Percentiles rank a stretch among this genome's conserved stretches.
Conservation (phyloP, 2,113 vertebrate species). For the Phyllostomus discolor region DNA sequence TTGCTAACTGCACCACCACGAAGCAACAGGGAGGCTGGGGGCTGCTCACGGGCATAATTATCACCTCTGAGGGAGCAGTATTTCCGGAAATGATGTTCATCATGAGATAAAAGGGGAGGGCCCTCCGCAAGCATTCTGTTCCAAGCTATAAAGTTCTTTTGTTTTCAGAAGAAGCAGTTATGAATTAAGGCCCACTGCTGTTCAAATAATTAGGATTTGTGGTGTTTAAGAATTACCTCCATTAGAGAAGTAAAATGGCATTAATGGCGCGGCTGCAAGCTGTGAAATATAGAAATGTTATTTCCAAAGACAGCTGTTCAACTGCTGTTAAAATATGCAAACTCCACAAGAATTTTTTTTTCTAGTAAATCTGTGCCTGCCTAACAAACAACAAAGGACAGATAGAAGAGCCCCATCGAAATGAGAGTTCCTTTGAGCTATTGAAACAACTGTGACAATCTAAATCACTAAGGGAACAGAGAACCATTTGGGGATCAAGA, state of each 20-base stretch:
- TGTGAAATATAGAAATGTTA: constrained; percentile 72
- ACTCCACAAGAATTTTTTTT: background rate
- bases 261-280: constrained; percentile 52
- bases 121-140: constrained; percentile 24
- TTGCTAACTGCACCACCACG: background rate
- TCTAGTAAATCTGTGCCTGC: background rate
- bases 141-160: constrained; percentile 45
- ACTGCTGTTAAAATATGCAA: constrained; percentile 59
- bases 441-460: constrained; percentile 17
- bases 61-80: constrained; percentile 46
- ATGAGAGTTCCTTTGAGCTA: background rate
- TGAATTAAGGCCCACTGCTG: constrained; percentile 74
- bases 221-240: constrained; percentile 76
- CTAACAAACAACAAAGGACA: constrained; percentile 31
- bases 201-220: constrained; percentile 75
- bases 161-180: constrained; percentile 63
- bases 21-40: background rate
- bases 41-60: constrained; percentile 56
- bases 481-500: background rate
- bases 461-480: background rate
- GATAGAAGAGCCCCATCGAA: constrained; percentile 9
- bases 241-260: constrained; percentile 72
- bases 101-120: constrained; percentile 43
- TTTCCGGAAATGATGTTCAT: constrained; percentile 60
- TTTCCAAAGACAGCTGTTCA: constrained; percentile 72